Evolutionary conservation across 92 coral and sea anemone genomes (phyloP), one percentile per base, ranked within the genome.

Genomic region (Zoanthus sociatus): DNA sequence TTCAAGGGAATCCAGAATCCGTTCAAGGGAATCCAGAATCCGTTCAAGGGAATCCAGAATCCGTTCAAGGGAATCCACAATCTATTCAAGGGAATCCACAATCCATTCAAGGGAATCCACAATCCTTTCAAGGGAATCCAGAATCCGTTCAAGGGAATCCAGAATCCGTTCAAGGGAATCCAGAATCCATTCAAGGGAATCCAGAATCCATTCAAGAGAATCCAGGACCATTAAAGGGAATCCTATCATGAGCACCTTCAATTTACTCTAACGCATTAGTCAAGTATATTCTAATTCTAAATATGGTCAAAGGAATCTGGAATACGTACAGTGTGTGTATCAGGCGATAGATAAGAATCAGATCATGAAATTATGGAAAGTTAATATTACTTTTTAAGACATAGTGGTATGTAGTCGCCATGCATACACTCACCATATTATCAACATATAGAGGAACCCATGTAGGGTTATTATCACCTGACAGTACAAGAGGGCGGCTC

Each of bases 401-500:
- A 69, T 33, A 30, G 31, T 7, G 46, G n/a, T 7, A 20, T 26
- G 17, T 44, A 68, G 15, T 42, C 53, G 9, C 37, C 33, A 26
- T 26, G 26, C 26, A 26, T 26, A 26, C 26, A 81, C 85, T 81
- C 85, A 81, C 85, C 85, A 81, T 81, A 16, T 81, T 66, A 66
- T 81, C 85, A 64, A 64, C 46, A 81, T 81, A 81, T 6, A 81
- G 75, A 10, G 85, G 85, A 64, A 21, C 74, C 85, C 85, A 81
- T 7, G 85, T 81, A 33, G 85, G 85, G 85, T 5, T 66, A 66
- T 81, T 81, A 64, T 66, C 30, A 54, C 85, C 85, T 26, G 85
- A 81, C 76, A 81, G 85, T 44, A 81, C 85, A 47, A 81, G 73
- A 61, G 85, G 75, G 46, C 85, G 85, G 85, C 85, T 81, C 61